A percentile compares a stretch with the other conserved stretches of the same genome.
phyloP scores from a whole-genome alignment of 2,113 vertebrate species.

The Tretioscincus oriximinensis region DNA sequence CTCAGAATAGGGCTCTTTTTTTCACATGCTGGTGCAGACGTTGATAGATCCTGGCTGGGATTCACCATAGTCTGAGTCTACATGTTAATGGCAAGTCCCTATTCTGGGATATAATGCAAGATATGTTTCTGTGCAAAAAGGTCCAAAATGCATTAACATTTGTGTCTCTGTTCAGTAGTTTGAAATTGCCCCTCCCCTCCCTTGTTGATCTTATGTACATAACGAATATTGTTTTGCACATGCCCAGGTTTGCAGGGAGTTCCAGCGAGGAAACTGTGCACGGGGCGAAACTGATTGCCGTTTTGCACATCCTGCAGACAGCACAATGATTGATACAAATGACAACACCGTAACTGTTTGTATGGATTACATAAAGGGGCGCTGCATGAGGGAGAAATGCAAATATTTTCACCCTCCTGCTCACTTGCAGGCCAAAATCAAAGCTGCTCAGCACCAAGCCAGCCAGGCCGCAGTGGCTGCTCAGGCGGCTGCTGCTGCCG shows the following conservation, averaged over 20 bases:
- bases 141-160: background rate
- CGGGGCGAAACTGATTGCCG: slow-evolving; percentile 96
- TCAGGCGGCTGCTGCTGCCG: slow-evolving; percentile 88
- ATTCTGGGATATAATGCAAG: too few species aligned
- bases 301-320: slow-evolving; percentile 94
- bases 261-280: slow-evolving; percentile 93
- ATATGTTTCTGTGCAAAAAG: too few species aligned
- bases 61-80: too few species aligned
- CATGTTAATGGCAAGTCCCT: too few species aligned
- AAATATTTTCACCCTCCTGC: slow-evolving; percentile 99
- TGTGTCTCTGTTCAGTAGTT: background rate
- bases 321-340: slow-evolving; percentile 93
- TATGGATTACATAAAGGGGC: slow-evolving; percentile 99
- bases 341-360: slow-evolving; percentile 98
- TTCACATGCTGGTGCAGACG: too few species aligned
- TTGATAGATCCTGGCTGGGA: too few species aligned
- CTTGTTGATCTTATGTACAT: slow-evolving; percentile 32
- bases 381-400: slow-evolving; percentile 99
- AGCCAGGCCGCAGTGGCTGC: slow-evolving; percentile 89
- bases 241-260: slow-evolving; percentile 91
- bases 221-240: slow-evolving; percentile 55
- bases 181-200: background rate
- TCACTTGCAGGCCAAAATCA: slow-evolving; percentile 99
- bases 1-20: too few species aligned
- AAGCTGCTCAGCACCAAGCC: slow-evolving; percentile 94